phyloP scores from a whole-genome alignment of 2,888 invertebrate genomes.

The Zygaena filipendulae region DNA sequence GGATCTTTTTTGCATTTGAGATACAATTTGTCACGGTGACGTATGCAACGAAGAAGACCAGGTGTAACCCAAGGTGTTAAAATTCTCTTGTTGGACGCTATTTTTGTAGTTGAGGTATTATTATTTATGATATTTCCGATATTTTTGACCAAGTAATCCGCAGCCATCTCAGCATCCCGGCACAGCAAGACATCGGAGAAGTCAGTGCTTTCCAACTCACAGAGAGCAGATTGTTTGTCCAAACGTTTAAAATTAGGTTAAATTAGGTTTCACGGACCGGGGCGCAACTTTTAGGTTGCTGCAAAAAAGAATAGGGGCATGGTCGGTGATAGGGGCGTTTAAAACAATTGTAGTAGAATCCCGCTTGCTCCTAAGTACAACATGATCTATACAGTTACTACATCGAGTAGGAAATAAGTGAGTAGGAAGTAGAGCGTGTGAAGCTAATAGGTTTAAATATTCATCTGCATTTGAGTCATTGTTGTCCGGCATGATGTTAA shows the following conservation, averaged over 20 bases:
- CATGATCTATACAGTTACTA: slow-evolving; percentile 10
- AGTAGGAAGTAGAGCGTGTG: slow-evolving; percentile 10
- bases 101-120: not conserved
- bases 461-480: slow-evolving; percentile 3
- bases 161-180: not conserved
- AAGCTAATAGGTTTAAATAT: slow-evolving; percentile 10
- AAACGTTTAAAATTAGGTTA: not conserved
- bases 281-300: not conserved
- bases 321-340: slow-evolving; percentile 9
- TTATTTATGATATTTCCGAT: too few species aligned
- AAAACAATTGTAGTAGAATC: slow-evolving; percentile 4
- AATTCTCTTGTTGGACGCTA: not conserved
- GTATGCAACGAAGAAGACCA: slow-evolving; percentile 1
- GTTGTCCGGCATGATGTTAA: slow-evolving; percentile 7
- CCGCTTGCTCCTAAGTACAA: slow-evolving; percentile 6
- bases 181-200: not conserved
- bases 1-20: slow-evolving; percentile 1
- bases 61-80: slow-evolving; percentile 2
- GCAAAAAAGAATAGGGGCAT: slow-evolving; percentile 5
- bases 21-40: slow-evolving; percentile 1
- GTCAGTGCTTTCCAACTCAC: not conserved
- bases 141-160: not conserved
- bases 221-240: too few species aligned
- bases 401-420: slow-evolving; percentile 7
- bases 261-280: not conserved